These are phyloP conservation scores for Callocephalon fimbriatum DNA, from an alignment of 2,113 vertebrate genomes.

Conservation along the genomic window DNA sequence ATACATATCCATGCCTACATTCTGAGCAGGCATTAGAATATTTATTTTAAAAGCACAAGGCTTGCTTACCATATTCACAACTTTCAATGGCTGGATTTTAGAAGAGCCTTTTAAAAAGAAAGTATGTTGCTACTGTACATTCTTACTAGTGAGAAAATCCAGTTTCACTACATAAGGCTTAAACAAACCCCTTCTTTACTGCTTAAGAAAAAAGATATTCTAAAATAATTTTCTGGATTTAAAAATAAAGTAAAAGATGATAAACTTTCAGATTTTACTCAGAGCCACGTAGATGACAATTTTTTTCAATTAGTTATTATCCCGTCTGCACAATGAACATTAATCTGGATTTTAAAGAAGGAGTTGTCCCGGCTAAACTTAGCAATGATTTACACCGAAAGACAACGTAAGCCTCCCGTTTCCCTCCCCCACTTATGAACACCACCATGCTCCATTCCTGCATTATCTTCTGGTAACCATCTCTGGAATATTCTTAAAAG, in stretches of 20 bases:
- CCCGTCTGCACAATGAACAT: not conserved
- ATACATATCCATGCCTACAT: not conserved
- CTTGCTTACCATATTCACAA: conserved; percentile 44
- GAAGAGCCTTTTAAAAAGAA: conserved; percentile 47
- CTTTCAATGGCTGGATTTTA: conserved; percentile 37
- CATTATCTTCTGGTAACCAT: conserved; percentile 3
- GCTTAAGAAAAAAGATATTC: not conserved
- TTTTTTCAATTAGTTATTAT: not conserved
- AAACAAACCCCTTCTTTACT: not conserved
- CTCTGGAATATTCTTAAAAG: conserved; percentile 58
- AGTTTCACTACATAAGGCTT: conserved; percentile 4
- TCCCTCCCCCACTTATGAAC: not conserved
- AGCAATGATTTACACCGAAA: not conserved
- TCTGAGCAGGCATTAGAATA: conserved; percentile 38
- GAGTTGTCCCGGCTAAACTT: not conserved
- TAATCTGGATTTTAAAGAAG: not conserved
- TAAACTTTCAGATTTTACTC: not conserved
- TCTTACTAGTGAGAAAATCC: conserved; percentile 36
- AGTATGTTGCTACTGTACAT: conserved; percentile 2
- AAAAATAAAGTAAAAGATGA: not conserved
- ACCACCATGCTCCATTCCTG: conserved; percentile 18
- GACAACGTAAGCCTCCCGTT: not conserved
- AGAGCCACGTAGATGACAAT: not conserved
- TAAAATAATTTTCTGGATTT: not conserved
- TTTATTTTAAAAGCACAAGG: conserved; percentile 68